These are phyloP conservation scores for Acholoe squamosa DNA, from an alignment of 2,888 invertebrate species.

Conservation along the genomic window DNA sequence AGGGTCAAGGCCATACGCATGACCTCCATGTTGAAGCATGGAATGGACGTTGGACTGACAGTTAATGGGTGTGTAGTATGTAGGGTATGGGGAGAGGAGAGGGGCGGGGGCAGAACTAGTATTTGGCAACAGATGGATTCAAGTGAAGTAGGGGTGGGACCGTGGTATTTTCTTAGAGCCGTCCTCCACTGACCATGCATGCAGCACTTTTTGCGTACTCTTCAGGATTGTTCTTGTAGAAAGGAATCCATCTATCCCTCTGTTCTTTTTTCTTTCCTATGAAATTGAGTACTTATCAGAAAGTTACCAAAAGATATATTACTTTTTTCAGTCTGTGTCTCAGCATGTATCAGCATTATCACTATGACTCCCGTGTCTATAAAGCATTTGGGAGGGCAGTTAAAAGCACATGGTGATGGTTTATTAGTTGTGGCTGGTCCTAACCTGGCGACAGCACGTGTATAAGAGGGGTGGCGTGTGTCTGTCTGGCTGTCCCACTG, in stretches of 20 bases:
- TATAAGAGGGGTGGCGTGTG: not conserved
- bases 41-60: conserved; percentile 7
- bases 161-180: too few species aligned
- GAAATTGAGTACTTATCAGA: too few species aligned
- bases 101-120: not conserved
- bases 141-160: not conserved
- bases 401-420: not conserved
- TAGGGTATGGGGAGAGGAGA: not conserved
- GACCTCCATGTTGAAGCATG: conserved; percentile 45
- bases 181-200: too few species aligned
- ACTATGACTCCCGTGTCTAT: too few species aligned
- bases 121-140: not conserved
- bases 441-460: not conserved
- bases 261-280: too few species aligned
- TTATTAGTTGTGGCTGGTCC: not conserved
- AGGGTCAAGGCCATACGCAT: conserved; percentile 34
- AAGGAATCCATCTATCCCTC: too few species aligned
- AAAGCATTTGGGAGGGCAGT: too few species aligned
- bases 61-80: not conserved
- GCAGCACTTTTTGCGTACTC: too few species aligned
- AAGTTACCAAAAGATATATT: too few species aligned
- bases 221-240: too few species aligned
- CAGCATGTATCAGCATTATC: too few species aligned
- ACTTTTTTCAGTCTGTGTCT: too few species aligned
- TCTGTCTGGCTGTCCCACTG: not conserved